A percentile compares a stretch with the other conserved stretches of the same genome.
phyloP scores from a whole-genome alignment of 2,797 vertebrate genomes.

The Pangasius macronema region DNA sequence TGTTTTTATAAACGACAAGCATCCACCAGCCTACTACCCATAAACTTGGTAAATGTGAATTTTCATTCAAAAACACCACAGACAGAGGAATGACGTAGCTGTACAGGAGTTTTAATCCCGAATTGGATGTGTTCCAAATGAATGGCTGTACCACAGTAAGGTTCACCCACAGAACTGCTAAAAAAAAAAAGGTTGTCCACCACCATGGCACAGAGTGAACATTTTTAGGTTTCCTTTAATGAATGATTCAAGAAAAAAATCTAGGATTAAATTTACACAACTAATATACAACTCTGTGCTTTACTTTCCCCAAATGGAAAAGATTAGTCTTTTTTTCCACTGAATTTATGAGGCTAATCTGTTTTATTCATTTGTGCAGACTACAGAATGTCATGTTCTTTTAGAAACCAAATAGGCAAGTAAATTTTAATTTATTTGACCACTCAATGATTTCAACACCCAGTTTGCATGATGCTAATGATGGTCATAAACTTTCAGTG shows the following conservation, averaged over 20 bases:
- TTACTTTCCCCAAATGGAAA: not conserved
- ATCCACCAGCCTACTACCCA: constrained; percentile 6
- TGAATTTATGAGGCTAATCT: not conserved
- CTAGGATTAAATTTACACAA: not conserved
- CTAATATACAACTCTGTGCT: not conserved
- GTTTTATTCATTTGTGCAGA: not conserved
- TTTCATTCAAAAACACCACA: constrained; percentile 57
- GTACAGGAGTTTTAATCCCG: constrained; percentile 69
- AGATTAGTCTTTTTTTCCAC: not conserved
- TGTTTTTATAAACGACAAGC: not conserved
- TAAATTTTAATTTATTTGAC: not conserved
- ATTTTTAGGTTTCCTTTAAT: constrained; percentile 23
- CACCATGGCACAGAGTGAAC: constrained; percentile 9
- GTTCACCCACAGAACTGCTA: constrained; percentile 54
- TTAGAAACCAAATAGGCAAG: not conserved
- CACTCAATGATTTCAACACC: not conserved
- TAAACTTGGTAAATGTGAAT: constrained; percentile 39
- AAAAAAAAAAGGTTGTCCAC: constrained; percentile 36
- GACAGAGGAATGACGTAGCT: constrained; percentile 65
- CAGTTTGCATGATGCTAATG: not conserved
- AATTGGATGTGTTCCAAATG: constrained; percentile 68
- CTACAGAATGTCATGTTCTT: not conserved
- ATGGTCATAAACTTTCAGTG: not conserved
- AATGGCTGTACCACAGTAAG: constrained; percentile 56
- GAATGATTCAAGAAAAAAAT: not conserved